phyloP scores from a whole-genome alignment of 2,888 invertebrate genomes.

The Phymatocera aterrima region DNA sequence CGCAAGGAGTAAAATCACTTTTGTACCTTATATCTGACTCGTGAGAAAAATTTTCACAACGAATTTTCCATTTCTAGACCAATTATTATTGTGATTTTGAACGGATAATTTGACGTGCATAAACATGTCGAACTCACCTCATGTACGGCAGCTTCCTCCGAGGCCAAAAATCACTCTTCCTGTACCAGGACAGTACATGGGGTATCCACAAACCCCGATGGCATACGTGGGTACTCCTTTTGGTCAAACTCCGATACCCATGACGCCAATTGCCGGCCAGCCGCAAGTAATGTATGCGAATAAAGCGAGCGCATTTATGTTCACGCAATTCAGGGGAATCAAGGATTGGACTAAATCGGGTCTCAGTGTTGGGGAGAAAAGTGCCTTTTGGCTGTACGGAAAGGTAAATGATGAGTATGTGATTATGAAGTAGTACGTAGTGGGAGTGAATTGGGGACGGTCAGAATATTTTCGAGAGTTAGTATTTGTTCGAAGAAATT shows the following conservation, averaged over 20 bases:
- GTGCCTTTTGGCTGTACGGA: slow-evolving; percentile 87
- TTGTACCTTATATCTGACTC: too few species aligned
- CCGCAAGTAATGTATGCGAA: slow-evolving; percentile 77
- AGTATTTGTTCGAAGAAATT: too few species aligned
- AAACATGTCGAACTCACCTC: slow-evolving; percentile 63
- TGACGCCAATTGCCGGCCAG: slow-evolving; percentile 71
- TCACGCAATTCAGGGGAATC: slow-evolving; percentile 87
- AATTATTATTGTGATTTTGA: not conserved
- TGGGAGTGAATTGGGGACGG: too few species aligned
- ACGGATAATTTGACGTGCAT: not conserved
- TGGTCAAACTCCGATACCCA: slow-evolving; percentile 69
- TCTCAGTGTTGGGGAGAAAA: slow-evolving; percentile 89
- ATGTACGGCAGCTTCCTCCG: slow-evolving; percentile 58
- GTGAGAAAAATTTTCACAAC: not conserved
- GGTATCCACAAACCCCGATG: slow-evolving; percentile 67
- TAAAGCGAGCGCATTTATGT: slow-evolving; percentile 87
- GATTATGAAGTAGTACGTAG: too few species aligned
- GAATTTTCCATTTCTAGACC: not conserved
- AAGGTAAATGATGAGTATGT: slow-evolving; percentile 76
- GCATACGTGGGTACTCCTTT: slow-evolving; percentile 65
- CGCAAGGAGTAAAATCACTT: too few species aligned
- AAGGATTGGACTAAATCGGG: slow-evolving; percentile 89
- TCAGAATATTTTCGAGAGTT: too few species aligned
- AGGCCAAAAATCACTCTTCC: slow-evolving; percentile 70
- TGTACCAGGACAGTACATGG: slow-evolving; percentile 65